These are phyloP conservation scores for Chloroceryle aenea DNA, from an alignment of 2,113 vertebrate species.

Conservation along the genomic window DNA sequence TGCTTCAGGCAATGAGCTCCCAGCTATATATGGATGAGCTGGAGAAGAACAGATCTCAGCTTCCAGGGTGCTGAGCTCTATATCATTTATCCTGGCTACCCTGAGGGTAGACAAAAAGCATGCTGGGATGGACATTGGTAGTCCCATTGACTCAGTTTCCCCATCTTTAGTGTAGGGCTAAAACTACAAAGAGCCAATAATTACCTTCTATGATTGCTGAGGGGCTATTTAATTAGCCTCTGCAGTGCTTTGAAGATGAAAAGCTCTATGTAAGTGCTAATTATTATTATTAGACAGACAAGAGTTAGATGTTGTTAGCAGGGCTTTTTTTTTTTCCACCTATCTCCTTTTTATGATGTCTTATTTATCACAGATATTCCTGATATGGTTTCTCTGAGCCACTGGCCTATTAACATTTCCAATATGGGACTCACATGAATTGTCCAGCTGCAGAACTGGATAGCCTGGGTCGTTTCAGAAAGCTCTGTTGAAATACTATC, in stretches of 20 bases:
- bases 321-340: not conserved
- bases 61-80: not conserved
- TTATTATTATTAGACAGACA: slow-evolving; percentile 65
- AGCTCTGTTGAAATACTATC: not conserved
- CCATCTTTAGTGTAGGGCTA: not conserved
- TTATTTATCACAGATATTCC: slow-evolving; percentile 55
- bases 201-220: slow-evolving; percentile 19
- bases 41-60: not conserved
- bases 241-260: slow-evolving; percentile 69
- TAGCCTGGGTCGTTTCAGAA: not conserved
- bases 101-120: not conserved
- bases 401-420: not conserved
- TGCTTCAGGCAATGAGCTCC: not conserved
- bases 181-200: slow-evolving; percentile 58
- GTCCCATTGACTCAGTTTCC: slow-evolving; percentile 52
- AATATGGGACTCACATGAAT: not conserved
- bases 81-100: not conserved
- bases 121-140: not conserved
- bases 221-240: slow-evolving; percentile 65
- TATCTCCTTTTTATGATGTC: slow-evolving; percentile 42
- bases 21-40: not conserved
- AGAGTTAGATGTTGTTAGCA: slow-evolving; percentile 17
- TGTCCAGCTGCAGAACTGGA: not conserved
- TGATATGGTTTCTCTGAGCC: not conserved
- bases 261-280: slow-evolving; percentile 64